These are phyloP conservation scores for Falco berigora DNA, from an alignment of 2,797 vertebrate genomes.

Conservation along the genomic window DNA sequence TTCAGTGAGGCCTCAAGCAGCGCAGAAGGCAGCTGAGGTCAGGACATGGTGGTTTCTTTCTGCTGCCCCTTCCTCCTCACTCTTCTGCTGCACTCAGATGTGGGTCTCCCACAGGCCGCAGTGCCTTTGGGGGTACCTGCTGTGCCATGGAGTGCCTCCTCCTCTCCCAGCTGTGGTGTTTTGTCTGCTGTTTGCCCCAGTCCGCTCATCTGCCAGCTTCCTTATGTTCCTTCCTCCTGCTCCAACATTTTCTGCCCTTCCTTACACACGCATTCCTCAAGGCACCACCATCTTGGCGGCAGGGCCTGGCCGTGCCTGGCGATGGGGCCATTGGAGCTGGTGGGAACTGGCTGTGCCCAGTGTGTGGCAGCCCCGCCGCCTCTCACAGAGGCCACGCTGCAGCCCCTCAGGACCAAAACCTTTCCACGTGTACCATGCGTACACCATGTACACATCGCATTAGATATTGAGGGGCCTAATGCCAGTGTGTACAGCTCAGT, in stretches of 20 bases:
- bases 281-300: no score
- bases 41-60: background rate
- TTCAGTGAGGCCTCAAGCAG: background rate
- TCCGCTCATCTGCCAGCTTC: background rate
- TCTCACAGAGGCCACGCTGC: background rate
- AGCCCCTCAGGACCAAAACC: background rate
- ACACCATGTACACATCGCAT: background rate
- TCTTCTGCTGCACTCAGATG: background rate
- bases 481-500: background rate
- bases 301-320: background rate
- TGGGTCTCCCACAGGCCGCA: background rate
- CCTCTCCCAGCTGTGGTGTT: background rate
- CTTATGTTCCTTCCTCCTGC: background rate
- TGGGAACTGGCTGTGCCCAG: background rate
- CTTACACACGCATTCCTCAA: no score
- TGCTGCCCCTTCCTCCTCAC: background rate
- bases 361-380: fast-evolving
- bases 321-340: fast-evolving
- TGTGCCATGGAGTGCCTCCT: background rate
- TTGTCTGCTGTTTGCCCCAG: background rate
- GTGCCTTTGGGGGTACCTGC: background rate
- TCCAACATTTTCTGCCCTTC: background rate
- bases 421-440: background rate
- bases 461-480: background rate
- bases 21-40: background rate